Conservation (phyloP, 2,797 vertebrate genomes). For the Sebastes iracundus region DNA sequence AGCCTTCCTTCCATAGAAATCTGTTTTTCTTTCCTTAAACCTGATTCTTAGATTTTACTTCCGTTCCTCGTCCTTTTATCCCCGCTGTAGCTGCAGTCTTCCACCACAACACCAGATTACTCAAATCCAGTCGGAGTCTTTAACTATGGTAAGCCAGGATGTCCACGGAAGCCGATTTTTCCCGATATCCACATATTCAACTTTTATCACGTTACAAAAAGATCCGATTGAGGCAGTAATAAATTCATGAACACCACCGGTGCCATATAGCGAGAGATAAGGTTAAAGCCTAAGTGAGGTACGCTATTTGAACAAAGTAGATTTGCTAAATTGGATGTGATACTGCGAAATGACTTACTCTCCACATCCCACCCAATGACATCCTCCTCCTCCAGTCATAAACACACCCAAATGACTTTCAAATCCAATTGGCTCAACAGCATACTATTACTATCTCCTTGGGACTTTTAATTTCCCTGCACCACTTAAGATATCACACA, state of each 20-base stretch:
- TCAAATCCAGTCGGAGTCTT: constrained; percentile 27
- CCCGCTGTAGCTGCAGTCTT: neutral
- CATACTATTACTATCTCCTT: constrained; percentile 20
- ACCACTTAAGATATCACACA: constrained; percentile 48
- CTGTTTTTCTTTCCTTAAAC: neutral
- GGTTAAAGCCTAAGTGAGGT: constrained; percentile 39
- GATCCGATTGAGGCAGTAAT: constrained; percentile 25
- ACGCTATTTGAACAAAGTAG: constrained; percentile 47
- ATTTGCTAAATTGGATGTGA: constrained; percentile 51
- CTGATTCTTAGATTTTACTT: neutral
- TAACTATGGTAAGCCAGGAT: constrained; percentile 19
- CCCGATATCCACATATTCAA: constrained; percentile 28
- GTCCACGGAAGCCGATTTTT: constrained; percentile 24
- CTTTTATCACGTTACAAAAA: constrained; percentile 43
- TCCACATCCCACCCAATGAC: constrained; percentile 30
- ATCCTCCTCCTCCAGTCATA: constrained; percentile 34
- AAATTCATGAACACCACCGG: constrained; percentile 21
- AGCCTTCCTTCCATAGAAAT: neutral
- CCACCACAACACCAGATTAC: constrained; percentile 23
- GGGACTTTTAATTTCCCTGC: constrained; percentile 51
- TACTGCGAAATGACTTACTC: constrained; percentile 42
- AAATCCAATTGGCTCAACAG: constrained; percentile 47
- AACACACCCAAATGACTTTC: constrained; percentile 48
- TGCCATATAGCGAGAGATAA: neutral
- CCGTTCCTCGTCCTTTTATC: neutral